Evolutionary conservation across 2,888 invertebrate genomes (phyloP).

Genomic region (Eutolmus rufibarbis): DNA sequence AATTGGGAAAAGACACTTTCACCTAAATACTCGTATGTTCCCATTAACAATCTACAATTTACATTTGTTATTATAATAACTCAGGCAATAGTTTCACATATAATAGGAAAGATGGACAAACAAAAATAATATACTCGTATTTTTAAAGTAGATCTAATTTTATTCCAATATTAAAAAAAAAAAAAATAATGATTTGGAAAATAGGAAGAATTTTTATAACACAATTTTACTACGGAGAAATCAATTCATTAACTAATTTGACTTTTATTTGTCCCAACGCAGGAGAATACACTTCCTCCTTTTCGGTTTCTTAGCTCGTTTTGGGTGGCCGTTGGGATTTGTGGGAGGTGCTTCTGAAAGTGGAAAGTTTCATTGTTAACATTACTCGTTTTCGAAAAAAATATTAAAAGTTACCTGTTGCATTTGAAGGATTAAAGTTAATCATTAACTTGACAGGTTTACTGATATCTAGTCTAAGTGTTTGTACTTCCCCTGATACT

Average conservation of each 20-base stretch:
- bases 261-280: neutral
- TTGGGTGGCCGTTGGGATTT: neutral
- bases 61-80: no score
- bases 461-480: neutral
- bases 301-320: neutral
- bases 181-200: neutral
- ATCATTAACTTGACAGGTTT: neutral
- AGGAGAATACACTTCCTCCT: neutral
- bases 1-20: no score
- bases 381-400: neutral
- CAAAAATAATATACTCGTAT: neutral
- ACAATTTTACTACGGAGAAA: neutral
- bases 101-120: neutral
- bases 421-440: neutral
- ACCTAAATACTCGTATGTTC: no score
- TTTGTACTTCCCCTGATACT: neutral
- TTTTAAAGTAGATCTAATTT: neutral
- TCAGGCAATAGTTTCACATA: no score
- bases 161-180: neutral
- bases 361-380: neutral
- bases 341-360: neutral
- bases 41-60: no score
- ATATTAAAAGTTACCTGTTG: neutral
- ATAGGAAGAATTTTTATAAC: neutral
- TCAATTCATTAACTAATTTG: neutral